These are phyloP conservation scores for Mus musculus DNA, from an alignment of 2,113 vertebrate genomes.

Conservation along the genomic window DNA sequence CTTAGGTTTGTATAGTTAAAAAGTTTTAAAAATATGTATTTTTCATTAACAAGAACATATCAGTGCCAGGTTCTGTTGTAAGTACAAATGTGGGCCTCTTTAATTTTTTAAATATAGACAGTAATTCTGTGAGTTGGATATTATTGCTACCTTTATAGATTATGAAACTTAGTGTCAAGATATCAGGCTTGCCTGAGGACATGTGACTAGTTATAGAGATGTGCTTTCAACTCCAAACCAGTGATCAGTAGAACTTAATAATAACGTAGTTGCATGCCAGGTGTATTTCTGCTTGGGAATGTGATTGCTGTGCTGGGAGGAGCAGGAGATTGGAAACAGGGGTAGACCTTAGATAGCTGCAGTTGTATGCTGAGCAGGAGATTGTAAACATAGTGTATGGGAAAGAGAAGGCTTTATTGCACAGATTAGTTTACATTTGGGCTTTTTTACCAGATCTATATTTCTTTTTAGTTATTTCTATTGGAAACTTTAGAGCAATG, in stretches of 20 bases:
- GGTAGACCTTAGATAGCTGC: background rate
- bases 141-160: background rate
- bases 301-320: background rate
- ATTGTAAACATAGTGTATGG: background rate
- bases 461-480: background rate
- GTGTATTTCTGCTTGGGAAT: background rate
- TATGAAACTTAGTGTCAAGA: background rate
- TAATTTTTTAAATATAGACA: background rate
- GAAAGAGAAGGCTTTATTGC: background rate
- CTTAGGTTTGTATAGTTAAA: background rate
- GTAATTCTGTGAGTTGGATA: background rate
- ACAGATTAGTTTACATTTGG: background rate
- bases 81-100: background rate
- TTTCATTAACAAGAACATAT: background rate
- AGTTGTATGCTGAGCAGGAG: background rate
- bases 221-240: background rate
- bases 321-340: background rate
- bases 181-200: background rate
- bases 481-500: background rate
- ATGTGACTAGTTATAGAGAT: background rate
- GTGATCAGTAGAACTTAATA: too few species aligned
- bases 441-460: background rate
- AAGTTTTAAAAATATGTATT: background rate
- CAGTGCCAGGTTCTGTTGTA: background rate
- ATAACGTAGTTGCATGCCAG: background rate